phyloP scores from a whole-genome alignment of 2,888 invertebrate genomes.

The Heliconius hortense region DNA sequence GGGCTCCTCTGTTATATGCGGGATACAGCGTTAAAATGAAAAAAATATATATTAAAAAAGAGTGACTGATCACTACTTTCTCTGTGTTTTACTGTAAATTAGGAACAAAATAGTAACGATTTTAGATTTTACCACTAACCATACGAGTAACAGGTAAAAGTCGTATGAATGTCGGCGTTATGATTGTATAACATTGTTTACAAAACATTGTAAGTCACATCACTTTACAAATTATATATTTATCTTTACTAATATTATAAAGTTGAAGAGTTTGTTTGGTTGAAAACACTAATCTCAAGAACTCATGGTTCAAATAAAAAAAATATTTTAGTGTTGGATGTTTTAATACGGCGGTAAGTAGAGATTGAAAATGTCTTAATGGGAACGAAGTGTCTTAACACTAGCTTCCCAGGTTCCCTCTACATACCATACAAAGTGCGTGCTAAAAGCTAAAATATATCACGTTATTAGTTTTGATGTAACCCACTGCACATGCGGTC shows the following conservation, averaged over 20 bases:
- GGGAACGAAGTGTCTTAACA: no score
- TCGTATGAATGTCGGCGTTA: slow-evolving; percentile 12
- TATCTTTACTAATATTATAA: not conserved
- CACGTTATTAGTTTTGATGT: no score
- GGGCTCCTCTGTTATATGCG: no score
- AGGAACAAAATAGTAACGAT: not conserved
- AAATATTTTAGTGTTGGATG: no score
- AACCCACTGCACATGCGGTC: no score
- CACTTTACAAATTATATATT: not conserved
- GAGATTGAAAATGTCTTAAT: no score
- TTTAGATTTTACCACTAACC: not conserved
- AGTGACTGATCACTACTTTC: not conserved
- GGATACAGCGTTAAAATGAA: no score
- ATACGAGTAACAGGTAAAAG: not conserved
- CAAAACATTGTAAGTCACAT: slow-evolving; percentile 24
- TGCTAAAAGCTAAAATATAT: no score
- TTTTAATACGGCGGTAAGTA: no score
- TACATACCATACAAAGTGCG: no score
- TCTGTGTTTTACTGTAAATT: not conserved
- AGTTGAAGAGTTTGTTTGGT: not conserved
- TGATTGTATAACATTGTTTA: slow-evolving; percentile 26
- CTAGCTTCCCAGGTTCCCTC: no score
- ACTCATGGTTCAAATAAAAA: not conserved
- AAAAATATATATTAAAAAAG: no score
- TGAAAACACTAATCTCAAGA: not conserved